These are phyloP conservation scores for Eolophus roseicapilla DNA, from an alignment of 2,113 vertebrate genomes.

Conservation along the genomic window DNA sequence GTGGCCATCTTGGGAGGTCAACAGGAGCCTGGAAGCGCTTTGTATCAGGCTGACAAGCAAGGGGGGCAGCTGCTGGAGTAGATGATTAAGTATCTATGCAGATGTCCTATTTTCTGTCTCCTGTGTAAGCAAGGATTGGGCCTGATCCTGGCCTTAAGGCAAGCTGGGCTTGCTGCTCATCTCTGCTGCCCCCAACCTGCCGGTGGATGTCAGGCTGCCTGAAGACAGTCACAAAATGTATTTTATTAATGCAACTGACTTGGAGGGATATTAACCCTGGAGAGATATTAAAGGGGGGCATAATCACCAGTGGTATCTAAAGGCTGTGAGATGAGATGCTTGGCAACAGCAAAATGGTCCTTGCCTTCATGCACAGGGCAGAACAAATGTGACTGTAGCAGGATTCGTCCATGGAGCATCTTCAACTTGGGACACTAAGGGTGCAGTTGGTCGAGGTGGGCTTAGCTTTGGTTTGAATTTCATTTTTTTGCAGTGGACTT, in stretches of 20 bases:
- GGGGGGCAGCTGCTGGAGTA: not conserved
- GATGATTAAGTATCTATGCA: not conserved
- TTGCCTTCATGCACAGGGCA: not conserved
- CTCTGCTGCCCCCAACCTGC: not conserved
- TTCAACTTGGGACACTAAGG: not conserved
- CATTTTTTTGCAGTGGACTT: not conserved
- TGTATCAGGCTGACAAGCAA: not conserved
- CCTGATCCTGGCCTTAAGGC: not conserved
- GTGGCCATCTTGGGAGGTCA: not conserved
- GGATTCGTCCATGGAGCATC: not conserved
- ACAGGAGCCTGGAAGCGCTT: not conserved
- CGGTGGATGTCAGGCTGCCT: not conserved
- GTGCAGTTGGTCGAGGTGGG: not conserved
- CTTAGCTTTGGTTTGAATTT: not conserved
- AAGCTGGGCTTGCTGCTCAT: not conserved
- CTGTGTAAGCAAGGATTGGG: not conserved
- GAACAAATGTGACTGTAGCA: not conserved
- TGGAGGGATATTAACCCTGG: not conserved
- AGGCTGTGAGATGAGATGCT: not conserved
- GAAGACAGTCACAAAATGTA: not conserved
- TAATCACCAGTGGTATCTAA: not conserved
- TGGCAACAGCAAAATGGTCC: not conserved
- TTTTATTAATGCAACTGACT: not conserved
- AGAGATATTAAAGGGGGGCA: not conserved
- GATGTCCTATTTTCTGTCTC: not conserved